phyloP scores from a whole-genome alignment of 2,113 vertebrate genomes.

The Romanogobio albipinnatus region DNA sequence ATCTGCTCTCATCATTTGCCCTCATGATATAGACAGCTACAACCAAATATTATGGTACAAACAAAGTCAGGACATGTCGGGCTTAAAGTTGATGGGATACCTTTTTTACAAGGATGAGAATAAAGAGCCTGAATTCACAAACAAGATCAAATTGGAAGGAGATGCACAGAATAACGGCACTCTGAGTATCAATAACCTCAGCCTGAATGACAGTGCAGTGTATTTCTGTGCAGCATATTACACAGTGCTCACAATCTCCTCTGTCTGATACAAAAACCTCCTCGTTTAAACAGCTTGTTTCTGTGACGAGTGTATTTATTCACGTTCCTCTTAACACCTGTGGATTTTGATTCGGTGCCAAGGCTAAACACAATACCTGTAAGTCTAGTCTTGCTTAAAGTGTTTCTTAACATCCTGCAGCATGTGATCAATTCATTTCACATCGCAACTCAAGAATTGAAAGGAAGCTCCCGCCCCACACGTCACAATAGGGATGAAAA shows the following conservation, averaged over 20 bases:
- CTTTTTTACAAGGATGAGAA: neutral
- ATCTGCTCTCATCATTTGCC: constrained; percentile 32
- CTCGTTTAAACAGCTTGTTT: neutral
- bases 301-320: neutral
- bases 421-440: neutral
- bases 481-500: too few relatives aligned
- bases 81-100: constrained; percentile 43
- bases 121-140: constrained; percentile 2
- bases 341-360: constrained; percentile 45
- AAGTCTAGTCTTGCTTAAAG: neutral
- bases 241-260: constrained; percentile 37
- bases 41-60: constrained; percentile 51
- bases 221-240: constrained; percentile 56
- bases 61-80: constrained; percentile 5
- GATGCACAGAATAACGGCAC: neutral
- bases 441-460: neutral
- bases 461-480: neutral
- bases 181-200: neutral
- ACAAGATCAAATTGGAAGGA: neutral
- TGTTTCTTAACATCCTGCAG: neutral
- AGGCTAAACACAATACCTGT: neutral
- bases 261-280: neutral
- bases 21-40: too few relatives aligned
- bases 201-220: constrained; percentile 20
- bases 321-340: constrained; percentile 40